A percentile compares a stretch with the other conserved stretches of the same genome.
phyloP scores from a whole-genome alignment of 2,888 invertebrate species.

The Criorhina ranunculi region DNA sequence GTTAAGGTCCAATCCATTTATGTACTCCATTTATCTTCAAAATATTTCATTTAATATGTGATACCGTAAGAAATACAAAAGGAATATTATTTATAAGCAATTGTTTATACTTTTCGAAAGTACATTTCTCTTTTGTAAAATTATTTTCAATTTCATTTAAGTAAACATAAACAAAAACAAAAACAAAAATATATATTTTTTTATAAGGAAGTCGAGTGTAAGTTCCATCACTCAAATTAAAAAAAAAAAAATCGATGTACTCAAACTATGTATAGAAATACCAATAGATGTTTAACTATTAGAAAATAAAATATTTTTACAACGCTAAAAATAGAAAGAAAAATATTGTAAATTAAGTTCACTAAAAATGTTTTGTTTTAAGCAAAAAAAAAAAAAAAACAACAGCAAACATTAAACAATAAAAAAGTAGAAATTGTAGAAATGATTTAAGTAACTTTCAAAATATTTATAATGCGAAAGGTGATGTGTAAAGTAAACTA shows the following conservation, averaged over 20 bases:
- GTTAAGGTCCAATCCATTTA: no score
- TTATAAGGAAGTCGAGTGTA: slow-evolving; percentile 26
- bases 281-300: slow-evolving; percentile 47
- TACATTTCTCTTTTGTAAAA: slow-evolving; percentile 10
- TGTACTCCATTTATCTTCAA: neutral
- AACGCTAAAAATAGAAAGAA: slow-evolving; percentile 57
- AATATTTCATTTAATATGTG: slow-evolving; percentile 60
- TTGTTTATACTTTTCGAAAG: slow-evolving; percentile 45
- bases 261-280: slow-evolving; percentile 63
- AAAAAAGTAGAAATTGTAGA: slow-evolving; percentile 9
- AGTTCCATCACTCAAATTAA: slow-evolving; percentile 27
- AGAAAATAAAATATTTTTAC: slow-evolving; percentile 71
- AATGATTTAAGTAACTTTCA: slow-evolving; percentile 23
- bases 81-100: slow-evolving; percentile 52
- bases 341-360: slow-evolving; percentile 23
- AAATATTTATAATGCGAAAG: slow-evolving; percentile 30
- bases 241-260: slow-evolving; percentile 51
- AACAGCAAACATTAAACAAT: slow-evolving; percentile 23
- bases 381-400: neutral
- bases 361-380: slow-evolving; percentile 21
- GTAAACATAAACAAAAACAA: slow-evolving; percentile 11
- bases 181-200: slow-evolving; percentile 62
- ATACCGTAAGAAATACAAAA: slow-evolving; percentile 36
- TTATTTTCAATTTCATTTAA: slow-evolving; percentile 4
- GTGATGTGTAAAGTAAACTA: slow-evolving; percentile 28